Evolutionary conservation across 2,797 vertebrate species (phyloP), one percentile per base, ranked within the genome.

Genomic region (Crypturellus tataupa): DNA sequence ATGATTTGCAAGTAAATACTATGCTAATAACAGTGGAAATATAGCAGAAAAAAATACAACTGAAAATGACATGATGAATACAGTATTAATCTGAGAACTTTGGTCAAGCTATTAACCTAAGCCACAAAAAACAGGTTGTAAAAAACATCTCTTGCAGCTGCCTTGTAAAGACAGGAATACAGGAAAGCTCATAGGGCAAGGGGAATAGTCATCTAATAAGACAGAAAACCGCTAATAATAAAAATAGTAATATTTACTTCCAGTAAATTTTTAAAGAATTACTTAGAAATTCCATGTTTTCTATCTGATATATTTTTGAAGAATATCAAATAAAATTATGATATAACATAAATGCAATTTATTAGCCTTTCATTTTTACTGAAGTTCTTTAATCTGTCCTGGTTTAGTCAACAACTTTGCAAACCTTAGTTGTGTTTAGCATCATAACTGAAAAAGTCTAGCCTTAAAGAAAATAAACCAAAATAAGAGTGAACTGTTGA

Each of bases 21-120:
- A 16, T 31, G 80, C 59, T 65, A 69, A 10, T 42, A 80, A 77
- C 33, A 47, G 12, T 55, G 60, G 49, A 90, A 93, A 96, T 94
- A 73, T 92, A 93, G 81, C 72, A 88, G 94, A 93, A 95, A 76
- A 71, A 87, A 77, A 27, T 81, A 35, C 64, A 82, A 39, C 71
- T 94, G 64, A 85, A 95, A 93, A 87, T 85, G 39, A 56, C 68
- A 65, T 64, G 47, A 12, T 90, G 60, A 92, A 76, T 84, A 78
- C 68, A 59, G 3, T 65, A 68, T 89, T 83, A 63, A 12, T 33
- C 35, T 95, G 87, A 96, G 91, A 91, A 83, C 62, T 91, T 69
- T 96, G 80, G 69, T 89, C 85, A 91, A 81, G 71, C 69, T 65
- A 80, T 89, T 91, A 94, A 96, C 82, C 82, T 91, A 80, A 81